These are phyloP conservation scores for Mesopsocus fuscifrons DNA, from an alignment of 2,888 invertebrate species.

Conservation along the genomic window DNA sequence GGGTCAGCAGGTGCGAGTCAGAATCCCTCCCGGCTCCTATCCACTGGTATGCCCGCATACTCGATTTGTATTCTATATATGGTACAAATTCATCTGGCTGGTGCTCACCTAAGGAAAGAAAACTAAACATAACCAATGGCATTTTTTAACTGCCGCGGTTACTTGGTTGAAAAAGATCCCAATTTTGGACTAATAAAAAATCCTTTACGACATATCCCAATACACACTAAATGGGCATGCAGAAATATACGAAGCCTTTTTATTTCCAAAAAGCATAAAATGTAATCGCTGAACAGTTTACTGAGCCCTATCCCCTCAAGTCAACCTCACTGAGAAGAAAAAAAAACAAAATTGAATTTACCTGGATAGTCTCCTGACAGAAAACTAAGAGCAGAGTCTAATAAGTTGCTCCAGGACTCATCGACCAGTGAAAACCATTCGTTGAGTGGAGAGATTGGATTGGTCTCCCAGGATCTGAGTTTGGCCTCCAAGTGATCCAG, in stretches of 20 bases:
- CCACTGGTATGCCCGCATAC: conserved; percentile 62
- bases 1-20: conserved; percentile 49
- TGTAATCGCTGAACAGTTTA: too few species aligned
- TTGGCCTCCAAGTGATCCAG: conserved; percentile 53
- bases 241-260: too few species aligned
- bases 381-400: conserved; percentile 65
- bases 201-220: too few species aligned
- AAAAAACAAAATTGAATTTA: conserved; percentile 14
- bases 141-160: not conserved
- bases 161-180: not conserved
- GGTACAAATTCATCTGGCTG: conserved; percentile 70
- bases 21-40: conserved; percentile 86
- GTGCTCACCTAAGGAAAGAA: too few species aligned
- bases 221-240: too few species aligned
- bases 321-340: too few species aligned
- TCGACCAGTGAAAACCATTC: conserved; percentile 50
- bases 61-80: conserved; percentile 63
- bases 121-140: not conserved
- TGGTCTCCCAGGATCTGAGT: conserved; percentile 51
- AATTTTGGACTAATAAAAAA: not conserved
- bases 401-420: conserved; percentile 41
- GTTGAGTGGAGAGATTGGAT: conserved; percentile 62
- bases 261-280: too few species aligned
- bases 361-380: conserved; percentile 64
- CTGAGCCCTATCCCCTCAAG: too few species aligned